These are phyloP conservation scores for Apamea epomidion DNA, from an alignment of 2,888 invertebrate species.

Conservation along the genomic window DNA sequence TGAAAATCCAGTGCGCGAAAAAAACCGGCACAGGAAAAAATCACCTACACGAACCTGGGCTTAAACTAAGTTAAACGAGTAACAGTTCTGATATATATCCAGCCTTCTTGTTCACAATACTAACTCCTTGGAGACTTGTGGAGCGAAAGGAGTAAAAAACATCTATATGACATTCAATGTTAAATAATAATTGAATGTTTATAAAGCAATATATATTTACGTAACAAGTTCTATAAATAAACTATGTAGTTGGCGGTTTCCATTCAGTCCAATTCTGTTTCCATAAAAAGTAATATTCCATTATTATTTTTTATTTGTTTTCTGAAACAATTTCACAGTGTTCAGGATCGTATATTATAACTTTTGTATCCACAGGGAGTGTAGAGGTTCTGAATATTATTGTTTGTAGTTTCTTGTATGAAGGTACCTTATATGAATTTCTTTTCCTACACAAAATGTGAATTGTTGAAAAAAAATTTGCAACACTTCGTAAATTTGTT, in stretches of 20 bases:
- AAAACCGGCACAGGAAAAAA: no score
- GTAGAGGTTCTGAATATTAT: neutral
- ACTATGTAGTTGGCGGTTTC: neutral
- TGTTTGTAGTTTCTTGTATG: neutral
- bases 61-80: neutral
- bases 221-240: slow-evolving; percentile 6
- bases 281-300: slow-evolving; percentile 5
- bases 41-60: no score
- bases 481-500: neutral
- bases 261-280: neutral
- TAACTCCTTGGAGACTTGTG: no score
- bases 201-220: no score
- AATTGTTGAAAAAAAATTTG: neutral
- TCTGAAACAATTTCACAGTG: slow-evolving; percentile 12
- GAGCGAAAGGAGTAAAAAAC: no score
- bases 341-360: neutral
- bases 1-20: no score
- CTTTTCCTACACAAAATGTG: neutral
- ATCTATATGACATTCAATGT: no score
- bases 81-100: no score
- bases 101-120: no score
- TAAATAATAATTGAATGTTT: no score
- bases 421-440: neutral
- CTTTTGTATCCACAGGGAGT: neutral
- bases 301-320: slow-evolving; percentile 15